Percentiles rank a stretch among this genome's conserved stretches.
phyloP scores from a whole-genome alignment of 2,113 vertebrate genomes.

The Cariama cristata region DNA sequence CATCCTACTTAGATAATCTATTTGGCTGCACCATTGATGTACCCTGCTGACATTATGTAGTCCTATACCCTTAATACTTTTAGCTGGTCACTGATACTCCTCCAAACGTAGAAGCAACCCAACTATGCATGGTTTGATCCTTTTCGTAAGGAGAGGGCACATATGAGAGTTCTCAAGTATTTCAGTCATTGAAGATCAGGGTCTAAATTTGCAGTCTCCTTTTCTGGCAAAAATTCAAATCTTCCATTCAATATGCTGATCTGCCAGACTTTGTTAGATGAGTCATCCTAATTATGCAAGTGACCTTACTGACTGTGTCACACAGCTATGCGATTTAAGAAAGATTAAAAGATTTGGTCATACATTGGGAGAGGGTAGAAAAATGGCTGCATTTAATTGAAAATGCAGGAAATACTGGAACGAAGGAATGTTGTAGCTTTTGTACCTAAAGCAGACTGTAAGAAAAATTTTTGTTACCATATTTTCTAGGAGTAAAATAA shows the following conservation, averaged over 20 bases:
- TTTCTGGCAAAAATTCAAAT: neutral
- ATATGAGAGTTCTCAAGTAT: neutral
- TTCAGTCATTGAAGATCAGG: neutral
- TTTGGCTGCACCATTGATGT: neutral
- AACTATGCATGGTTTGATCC: neutral
- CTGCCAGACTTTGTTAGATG: neutral
- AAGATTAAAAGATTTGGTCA: constrained; percentile 20
- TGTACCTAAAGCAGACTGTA: neutral
- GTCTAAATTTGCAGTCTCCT: neutral
- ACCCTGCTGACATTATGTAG: neutral
- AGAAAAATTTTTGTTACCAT: neutral
- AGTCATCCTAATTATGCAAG: constrained; percentile 7
- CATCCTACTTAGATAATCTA: neutral
- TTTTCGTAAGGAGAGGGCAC: neutral
- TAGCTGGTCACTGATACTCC: neutral
- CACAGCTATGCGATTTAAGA: neutral
- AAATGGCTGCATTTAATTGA: neutral
- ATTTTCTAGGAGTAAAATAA: neutral
- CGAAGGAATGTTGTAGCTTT: neutral
- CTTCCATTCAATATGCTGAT: neutral
- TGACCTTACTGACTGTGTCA: neutral
- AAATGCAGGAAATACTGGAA: neutral
- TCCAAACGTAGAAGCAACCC: neutral
- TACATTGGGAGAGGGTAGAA: neutral
- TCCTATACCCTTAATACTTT: neutral